phyloP scores from a whole-genome alignment of 2,888 invertebrate genomes.

The Drosophila macrospina region DNA sequence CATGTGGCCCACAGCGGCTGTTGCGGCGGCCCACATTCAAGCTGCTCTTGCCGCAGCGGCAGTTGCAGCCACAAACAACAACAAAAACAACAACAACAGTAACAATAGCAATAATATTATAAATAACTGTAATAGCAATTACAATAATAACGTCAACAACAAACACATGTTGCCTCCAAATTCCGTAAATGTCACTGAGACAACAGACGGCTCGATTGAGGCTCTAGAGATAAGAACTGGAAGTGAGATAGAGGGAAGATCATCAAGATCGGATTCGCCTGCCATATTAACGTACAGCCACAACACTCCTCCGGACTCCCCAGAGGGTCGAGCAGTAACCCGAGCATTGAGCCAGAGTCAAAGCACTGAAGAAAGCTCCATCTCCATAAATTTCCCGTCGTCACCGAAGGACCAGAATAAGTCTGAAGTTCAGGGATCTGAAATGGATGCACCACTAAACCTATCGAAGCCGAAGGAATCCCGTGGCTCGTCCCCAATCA shows the following conservation, averaged over 20 bases:
- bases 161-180: conserved; percentile 8
- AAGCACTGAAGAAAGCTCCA: conserved; percentile 23
- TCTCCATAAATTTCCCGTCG: conserved; percentile 36
- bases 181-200: conserved; percentile 15
- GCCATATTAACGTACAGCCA: conserved; percentile 44
- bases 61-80: conserved; percentile 51
- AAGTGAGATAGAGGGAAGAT: conserved; percentile 4
- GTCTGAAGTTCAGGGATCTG: conserved; percentile 87
- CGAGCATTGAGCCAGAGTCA: conserved; percentile 10
- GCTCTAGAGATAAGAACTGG: conserved; percentile 4
- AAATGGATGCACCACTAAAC: conserved; percentile 95
- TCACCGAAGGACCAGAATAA: conserved; percentile 38
- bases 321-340: conserved; percentile 30
- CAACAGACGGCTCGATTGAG: conserved; percentile 14
- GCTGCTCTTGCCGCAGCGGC: conserved; percentile 84
- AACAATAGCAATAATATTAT: conserved; percentile 47
- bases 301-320: conserved; percentile 70
- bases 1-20: conserved; percentile 87
- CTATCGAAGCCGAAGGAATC: conserved; percentile 93
- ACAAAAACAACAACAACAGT: conserved; percentile 33
- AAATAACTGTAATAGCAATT: conserved; percentile 4
- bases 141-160: conserved; percentile 6
- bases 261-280: conserved; percentile 40
- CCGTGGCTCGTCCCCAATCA: conserved; percentile 86
- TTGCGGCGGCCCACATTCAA: conserved; percentile 90